These are phyloP conservation scores for Danaus plexippus DNA, from an alignment of 1,140 invertebrate genomes.

Conservation along the genomic window DNA sequence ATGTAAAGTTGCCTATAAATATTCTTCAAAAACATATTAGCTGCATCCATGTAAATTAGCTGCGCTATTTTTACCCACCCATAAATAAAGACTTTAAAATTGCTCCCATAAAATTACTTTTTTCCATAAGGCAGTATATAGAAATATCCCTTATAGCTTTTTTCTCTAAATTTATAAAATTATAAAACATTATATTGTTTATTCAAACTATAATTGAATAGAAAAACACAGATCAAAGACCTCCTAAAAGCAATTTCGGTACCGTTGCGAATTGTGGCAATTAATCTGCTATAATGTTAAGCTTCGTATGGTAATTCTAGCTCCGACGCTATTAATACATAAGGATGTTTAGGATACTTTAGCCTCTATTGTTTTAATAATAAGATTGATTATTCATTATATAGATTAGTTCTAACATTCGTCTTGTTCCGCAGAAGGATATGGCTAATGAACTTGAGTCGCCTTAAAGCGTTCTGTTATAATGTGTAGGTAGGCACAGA, in stretches of 20 bases:
- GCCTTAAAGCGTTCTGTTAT: not conserved
- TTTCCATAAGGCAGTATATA: no score
- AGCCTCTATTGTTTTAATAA: not conserved
- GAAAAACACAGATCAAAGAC: slow-evolving; percentile 14
- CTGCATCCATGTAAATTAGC: no score
- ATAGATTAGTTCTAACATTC: no score
- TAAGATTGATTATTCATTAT: slow-evolving; percentile 7
- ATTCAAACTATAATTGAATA: no score
- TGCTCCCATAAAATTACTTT: no score
- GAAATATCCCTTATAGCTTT: no score
- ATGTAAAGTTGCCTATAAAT: no score
- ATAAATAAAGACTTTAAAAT: no score
- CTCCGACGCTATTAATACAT: slow-evolving; percentile 14
- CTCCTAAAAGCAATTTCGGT: slow-evolving; percentile 17
- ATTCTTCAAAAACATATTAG: no score
- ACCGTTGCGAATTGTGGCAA: slow-evolving; percentile 20
- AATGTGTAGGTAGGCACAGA: not conserved
- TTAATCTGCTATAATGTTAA: slow-evolving; percentile 19
- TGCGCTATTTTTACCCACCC: no score
- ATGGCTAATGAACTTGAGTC: slow-evolving; percentile 13
- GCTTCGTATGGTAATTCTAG: slow-evolving; percentile 21
- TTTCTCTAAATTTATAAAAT: no score
- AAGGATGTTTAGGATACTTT: not conserved
- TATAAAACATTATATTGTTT: no score
- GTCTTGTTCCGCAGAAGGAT: slow-evolving; percentile 1